These are phyloP conservation scores for Tragulus kanchil DNA, from an alignment of 2,113 vertebrate species.

Conservation along the genomic window DNA sequence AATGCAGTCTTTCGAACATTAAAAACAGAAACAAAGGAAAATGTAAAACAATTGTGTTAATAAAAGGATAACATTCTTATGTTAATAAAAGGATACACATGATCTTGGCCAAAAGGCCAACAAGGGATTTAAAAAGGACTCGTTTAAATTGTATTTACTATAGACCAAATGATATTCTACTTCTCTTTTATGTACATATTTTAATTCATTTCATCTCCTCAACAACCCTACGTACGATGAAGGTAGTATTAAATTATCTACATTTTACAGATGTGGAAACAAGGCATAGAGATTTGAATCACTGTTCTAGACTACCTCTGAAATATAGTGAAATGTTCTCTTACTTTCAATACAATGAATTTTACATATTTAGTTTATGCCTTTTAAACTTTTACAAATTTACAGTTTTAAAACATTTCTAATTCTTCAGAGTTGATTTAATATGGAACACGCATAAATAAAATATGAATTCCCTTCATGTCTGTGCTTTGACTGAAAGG, in stretches of 20 bases:
- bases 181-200: neutral
- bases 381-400: conserved; percentile 5
- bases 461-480: conserved; percentile 59
- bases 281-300: neutral
- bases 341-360: neutral
- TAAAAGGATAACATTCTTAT: neutral
- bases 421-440: neutral
- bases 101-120: neutral
- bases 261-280: neutral
- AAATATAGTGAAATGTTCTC: neutral
- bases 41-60: neutral
- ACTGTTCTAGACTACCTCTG: neutral
- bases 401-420: conserved; percentile 28
- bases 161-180: neutral
- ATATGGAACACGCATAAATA: conserved; percentile 31
- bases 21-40: neutral
- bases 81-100: neutral
- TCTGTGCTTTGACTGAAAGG: conserved; percentile 17
- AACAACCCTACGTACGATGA: neutral
- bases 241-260: neutral
- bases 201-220: neutral
- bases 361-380: neutral
- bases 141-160: neutral
- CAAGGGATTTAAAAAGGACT: neutral
- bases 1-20: neutral